Percentiles rank a stretch among this genome's conserved stretches.
These are phyloP conservation scores for Scaptomyza caliginosa DNA, from an alignment of 2,888 invertebrate genomes.

Conservation along the genomic window DNA sequence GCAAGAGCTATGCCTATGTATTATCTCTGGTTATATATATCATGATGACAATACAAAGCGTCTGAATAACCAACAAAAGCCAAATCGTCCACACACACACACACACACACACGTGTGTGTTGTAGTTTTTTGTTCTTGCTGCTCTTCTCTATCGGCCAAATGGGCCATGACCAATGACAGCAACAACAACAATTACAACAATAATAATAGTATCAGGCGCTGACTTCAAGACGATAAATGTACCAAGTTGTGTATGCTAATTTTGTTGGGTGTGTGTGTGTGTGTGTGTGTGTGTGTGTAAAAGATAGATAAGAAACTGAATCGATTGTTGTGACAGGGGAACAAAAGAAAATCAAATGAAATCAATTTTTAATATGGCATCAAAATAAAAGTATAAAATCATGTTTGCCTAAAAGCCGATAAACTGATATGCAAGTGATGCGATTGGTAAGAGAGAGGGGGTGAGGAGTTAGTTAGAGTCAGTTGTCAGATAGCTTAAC, in stretches of 20 bases:
- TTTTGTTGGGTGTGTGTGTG: slow-evolving; percentile 31
- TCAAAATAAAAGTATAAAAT: slow-evolving; percentile 73
- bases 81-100: slow-evolving; percentile 9
- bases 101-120: background rate
- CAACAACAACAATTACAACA: slow-evolving; percentile 11
- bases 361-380: slow-evolving; percentile 72
- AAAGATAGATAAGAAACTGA: slow-evolving; percentile 26
- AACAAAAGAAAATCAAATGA: slow-evolving; percentile 60
- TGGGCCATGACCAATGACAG: slow-evolving; percentile 47
- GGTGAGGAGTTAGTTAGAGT: no score
- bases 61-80: slow-evolving; percentile 42
- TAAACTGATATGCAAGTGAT: no score
- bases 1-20: slow-evolving; percentile 12
- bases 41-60: slow-evolving; percentile 55
- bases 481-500: no score
- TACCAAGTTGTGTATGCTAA: slow-evolving; percentile 61
- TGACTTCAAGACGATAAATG: slow-evolving; percentile 34
- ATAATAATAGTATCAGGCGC: background rate
- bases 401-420: slow-evolving; percentile 66
- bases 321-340: slow-evolving; percentile 32
- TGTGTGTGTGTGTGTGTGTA: slow-evolving; percentile 8
- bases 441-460: no score
- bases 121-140: slow-evolving; percentile 15
- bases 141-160: slow-evolving; percentile 42
- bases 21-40: slow-evolving; percentile 58